Base-by-base conservation (phyloP, 2,113 vertebrate genomes). In the Gallinago undulata region DNA sequence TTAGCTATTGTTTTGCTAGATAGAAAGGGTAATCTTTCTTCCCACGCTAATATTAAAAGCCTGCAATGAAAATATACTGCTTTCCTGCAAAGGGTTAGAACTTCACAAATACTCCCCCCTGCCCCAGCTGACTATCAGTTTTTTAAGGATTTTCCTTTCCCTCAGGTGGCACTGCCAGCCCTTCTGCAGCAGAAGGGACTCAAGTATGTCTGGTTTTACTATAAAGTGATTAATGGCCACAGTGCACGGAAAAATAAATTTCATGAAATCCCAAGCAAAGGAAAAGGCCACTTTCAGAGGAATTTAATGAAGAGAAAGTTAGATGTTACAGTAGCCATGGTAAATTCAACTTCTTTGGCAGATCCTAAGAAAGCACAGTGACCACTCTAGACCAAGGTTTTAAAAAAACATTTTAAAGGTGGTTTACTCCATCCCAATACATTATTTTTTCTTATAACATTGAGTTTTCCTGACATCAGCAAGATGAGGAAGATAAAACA, bases 1-100 rank as follows among this genome's bases (percentile, higher is more conserved):
- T 94, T 94, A 95, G 59, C 51, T 75, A 63, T 51, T 91, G 75
- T 33, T 95, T 94, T 87, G 25, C 80, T 73, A 69, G n/a, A 53
- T 55, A 82, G 15, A 60, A 93, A 87, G 48, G 19, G 45, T 23
- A 93, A 91, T 86, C 31, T 83, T 93, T 87, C 77, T 60, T 75
- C 31, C 60, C 35, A 39, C 15, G 22, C 28, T 53, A 77, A 56
- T 77, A 86, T 59, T 62, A 80, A 90, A 95, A 90, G 33, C 10
- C 24, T 63, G 28, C 17, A 78, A 78, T n/a, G 23, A 88, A 84
- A 81, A 74, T 6, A 16, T 13, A 50, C 35, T 83, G 33, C 25
- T 84, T 64, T 93, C 24, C 78, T 73, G n/a, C 17, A 88, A 67
- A 64, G 19, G 62, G 37, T 69, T 45, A 83, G 45, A 89, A 19